A percentile compares a stretch with the other conserved stretches of the same genome.
Conservation (phyloP, 37 sponge, comb jelly and placozoan species). For the Spongilla lacustris region DNA sequence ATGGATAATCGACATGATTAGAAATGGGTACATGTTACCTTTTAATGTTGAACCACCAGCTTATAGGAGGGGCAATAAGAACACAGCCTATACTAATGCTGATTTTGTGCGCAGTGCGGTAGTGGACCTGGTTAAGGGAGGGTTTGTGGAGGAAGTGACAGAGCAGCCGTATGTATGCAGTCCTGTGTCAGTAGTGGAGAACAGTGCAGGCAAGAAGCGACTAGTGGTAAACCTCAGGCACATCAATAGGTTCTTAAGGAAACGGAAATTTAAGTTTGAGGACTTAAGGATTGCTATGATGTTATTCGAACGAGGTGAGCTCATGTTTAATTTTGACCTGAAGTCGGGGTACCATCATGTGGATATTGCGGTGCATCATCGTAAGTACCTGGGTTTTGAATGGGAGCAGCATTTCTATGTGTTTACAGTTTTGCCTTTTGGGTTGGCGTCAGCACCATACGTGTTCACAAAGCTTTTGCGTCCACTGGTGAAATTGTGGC, state of each 20-base stretch:
- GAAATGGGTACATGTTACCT: conserved; percentile 9
- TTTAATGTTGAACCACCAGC: neutral
- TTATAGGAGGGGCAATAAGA: neutral
- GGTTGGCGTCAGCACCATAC: conserved; percentile 25
- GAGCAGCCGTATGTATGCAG: conserved; percentile 23
- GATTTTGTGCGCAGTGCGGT: conserved; percentile 3
- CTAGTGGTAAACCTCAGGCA: conserved; percentile 29
- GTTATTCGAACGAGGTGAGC: too few species aligned
- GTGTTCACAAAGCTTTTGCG: conserved; percentile 41
- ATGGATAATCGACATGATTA: too few species aligned
- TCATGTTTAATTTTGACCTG: too few species aligned
- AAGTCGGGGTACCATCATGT: conserved; percentile 42
- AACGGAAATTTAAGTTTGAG: too few species aligned
- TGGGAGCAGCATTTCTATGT: conserved; percentile 14
- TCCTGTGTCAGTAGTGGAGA: conserved; percentile 34
- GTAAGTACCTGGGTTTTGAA: conserved; percentile 32
- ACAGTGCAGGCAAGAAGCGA: conserved; percentile 8
- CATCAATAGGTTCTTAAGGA: conserved; percentile 8
- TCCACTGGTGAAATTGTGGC: conserved; percentile 21
- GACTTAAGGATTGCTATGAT: too few species aligned
- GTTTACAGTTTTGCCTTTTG: conserved; percentile 61
- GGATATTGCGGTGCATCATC: conserved; percentile 4
- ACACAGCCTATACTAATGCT: neutral
- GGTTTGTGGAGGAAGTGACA: neutral
- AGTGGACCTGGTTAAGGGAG: neutral